Percentiles rank a stretch among this genome's conserved stretches.
phyloP scores from a whole-genome alignment of 2,797 vertebrate genomes.

The Calcarius lapponicus region DNA sequence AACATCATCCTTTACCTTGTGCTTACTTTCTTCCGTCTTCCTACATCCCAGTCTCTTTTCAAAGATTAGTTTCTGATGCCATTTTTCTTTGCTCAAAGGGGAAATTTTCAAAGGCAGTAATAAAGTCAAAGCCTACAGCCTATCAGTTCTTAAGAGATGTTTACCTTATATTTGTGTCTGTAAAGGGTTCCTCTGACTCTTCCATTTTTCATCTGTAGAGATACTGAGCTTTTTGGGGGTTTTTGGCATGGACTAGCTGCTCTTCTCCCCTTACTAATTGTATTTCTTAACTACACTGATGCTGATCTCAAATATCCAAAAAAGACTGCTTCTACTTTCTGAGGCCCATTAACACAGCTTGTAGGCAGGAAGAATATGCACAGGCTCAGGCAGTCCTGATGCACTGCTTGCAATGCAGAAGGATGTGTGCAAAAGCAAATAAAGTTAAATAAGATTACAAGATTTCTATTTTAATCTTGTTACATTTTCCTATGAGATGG shows the following conservation, averaged over 20 bases:
- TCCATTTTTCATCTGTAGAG: background rate
- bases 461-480: background rate
- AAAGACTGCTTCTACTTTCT: background rate
- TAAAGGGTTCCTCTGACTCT: background rate
- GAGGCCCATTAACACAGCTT: background rate
- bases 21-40: background rate
- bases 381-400: background rate
- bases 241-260: background rate
- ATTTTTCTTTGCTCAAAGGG: background rate
- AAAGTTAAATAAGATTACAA: background rate
- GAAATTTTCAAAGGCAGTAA: background rate
- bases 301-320: background rate
- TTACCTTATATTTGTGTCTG: background rate
- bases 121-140: background rate
- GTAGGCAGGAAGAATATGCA: background rate
- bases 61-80: background rate
- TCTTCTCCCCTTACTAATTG: background rate
- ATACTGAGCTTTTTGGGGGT: background rate
- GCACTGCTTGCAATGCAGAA: background rate
- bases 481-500: background rate
- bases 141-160: background rate
- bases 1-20: background rate
- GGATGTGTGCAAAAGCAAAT: background rate
- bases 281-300: background rate
- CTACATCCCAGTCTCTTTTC: background rate